Evolutionary conservation across 2,113 vertebrate genomes (phyloP).

Genomic region (Nothocercus julius): DNA sequence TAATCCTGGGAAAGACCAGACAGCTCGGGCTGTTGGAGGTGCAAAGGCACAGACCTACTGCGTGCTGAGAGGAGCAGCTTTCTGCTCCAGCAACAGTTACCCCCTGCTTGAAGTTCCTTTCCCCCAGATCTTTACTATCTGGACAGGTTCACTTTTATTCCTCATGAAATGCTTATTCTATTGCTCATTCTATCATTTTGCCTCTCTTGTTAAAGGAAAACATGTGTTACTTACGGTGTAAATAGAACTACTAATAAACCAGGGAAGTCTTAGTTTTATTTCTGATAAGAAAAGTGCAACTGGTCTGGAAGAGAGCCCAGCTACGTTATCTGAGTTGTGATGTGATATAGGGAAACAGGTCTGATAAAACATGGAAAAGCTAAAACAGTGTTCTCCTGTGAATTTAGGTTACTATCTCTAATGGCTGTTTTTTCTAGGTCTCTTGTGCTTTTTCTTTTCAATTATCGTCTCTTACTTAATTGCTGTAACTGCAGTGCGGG

Average conservation of each 20-base stretch:
- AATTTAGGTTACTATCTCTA: not conserved
- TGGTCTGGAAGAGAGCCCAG: not conserved
- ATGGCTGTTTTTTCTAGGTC: not conserved
- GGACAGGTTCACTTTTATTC: not conserved
- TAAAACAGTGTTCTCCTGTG: not conserved
- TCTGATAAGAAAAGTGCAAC: not conserved
- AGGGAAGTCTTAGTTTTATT: not conserved
- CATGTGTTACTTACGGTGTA: not conserved
- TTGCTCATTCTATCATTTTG: not conserved
- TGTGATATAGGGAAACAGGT: not conserved
- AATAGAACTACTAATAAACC: not conserved
- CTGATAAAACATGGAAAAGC: not conserved
- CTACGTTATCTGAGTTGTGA: rapidly evolving
- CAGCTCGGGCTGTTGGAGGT: not conserved
- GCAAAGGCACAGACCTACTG: not conserved
- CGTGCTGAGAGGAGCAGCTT: not conserved
- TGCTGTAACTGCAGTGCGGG: not conserved
- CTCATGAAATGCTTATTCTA: not conserved
- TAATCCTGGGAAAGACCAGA: not conserved
- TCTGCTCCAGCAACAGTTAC: not conserved
- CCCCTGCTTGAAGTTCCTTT: not conserved
- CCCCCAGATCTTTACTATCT: not conserved
- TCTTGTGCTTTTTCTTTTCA: not conserved
- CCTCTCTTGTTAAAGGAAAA: not conserved
- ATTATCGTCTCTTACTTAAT: not conserved